These are phyloP conservation scores for Drosophila rufa DNA, from an alignment of 1,140 invertebrate species.

Conservation along the genomic window DNA sequence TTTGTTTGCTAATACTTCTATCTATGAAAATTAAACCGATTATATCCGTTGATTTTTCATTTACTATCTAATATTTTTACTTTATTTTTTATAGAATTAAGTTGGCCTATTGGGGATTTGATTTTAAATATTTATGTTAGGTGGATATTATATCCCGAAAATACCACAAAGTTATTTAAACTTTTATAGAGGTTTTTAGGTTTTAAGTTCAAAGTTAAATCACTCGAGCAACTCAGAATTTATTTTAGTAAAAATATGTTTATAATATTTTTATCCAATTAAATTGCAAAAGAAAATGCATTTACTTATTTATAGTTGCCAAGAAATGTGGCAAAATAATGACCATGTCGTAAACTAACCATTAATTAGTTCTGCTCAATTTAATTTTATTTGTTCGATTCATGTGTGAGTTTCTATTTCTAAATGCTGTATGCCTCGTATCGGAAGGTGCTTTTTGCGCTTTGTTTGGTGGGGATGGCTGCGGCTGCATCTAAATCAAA, in stretches of 20 bases:
- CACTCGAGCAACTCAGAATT: too few species aligned
- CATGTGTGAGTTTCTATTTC: neutral
- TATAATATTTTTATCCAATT: too few species aligned
- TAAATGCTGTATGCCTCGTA: neutral
- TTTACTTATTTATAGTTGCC: neutral
- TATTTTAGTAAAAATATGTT: too few species aligned
- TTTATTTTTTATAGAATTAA: neutral
- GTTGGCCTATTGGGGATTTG: neutral
- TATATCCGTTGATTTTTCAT: neutral
- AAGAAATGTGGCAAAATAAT: neutral
- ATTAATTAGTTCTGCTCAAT: conserved; percentile 19
- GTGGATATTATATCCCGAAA: neutral
- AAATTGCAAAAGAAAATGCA: too few species aligned
- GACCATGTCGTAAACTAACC: neutral
- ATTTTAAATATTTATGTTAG: neutral
- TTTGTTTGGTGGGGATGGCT: conserved; percentile 15
- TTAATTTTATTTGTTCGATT: conserved; percentile 10
- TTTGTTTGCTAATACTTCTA: neutral
- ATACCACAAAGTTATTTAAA: neutral
- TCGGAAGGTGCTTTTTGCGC: conserved; percentile 19
- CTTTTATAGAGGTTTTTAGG: neutral
- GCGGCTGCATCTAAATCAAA: conserved; percentile 54
- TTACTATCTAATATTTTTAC: neutral
- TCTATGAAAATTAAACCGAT: neutral
- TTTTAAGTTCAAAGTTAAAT: neutral